Evolutionary conservation across 2,113 vertebrate species (phyloP).

Genomic region (Albula goreensis): DNA sequence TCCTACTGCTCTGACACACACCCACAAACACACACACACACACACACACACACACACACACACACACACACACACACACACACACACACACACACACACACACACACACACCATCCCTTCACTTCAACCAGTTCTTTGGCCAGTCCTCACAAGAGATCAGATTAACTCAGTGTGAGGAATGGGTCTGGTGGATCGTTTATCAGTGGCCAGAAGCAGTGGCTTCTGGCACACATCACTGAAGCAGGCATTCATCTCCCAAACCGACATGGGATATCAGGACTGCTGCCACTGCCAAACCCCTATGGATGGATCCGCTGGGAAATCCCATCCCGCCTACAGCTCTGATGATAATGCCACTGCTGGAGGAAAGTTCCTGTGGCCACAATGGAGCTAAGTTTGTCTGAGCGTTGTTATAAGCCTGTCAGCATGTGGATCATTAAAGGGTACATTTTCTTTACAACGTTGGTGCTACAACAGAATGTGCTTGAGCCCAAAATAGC

Average conservation of each 20-base stretch:
- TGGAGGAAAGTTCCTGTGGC: conserved; percentile 40
- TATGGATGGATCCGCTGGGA: conserved; percentile 36
- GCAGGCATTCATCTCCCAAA: conserved; percentile 52
- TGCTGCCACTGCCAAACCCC: background rate
- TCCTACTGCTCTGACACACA: too few relatives aligned
- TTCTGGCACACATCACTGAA: conserved; percentile 39
- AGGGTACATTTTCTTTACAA: background rate
- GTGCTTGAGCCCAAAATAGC: background rate
- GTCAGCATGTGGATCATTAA: background rate
- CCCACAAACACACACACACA: background rate
- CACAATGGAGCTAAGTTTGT: conserved; percentile 32
- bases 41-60: background rate
- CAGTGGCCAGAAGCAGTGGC: conserved; percentile 47
- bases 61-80: background rate
- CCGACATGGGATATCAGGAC: conserved; percentile 42
- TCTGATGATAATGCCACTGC: conserved; percentile 32
- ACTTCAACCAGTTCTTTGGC: conserved; percentile 21
- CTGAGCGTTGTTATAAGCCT: background rate
- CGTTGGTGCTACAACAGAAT: background rate
- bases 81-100: conserved; percentile 7
- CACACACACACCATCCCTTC: background rate
- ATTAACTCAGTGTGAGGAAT: conserved; percentile 33
- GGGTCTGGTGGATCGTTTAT: conserved; percentile 43
- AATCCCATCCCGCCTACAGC: conserved; percentile 35
- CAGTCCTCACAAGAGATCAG: background rate